phyloP scores from a whole-genome alignment of 1,140 invertebrate genomes.

The Procambarus clarkii region DNA sequence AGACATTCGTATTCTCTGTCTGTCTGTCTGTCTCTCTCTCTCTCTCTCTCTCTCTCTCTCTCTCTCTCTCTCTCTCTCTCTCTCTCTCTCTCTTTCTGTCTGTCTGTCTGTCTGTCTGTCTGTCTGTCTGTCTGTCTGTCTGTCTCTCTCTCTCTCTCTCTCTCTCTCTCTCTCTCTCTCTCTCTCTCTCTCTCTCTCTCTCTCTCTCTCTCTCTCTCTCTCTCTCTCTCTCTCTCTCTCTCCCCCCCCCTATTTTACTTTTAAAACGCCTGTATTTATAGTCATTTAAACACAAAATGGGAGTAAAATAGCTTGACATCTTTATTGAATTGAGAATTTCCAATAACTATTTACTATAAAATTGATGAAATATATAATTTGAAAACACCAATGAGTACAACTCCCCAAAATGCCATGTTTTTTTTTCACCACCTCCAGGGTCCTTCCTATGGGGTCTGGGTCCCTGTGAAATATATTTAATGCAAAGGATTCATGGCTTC shows the following conservation, averaged over 20 bases:
- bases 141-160: not conserved
- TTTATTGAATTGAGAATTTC: too few relatives aligned
- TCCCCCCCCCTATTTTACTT: not conserved
- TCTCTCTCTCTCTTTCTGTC: constrained; percentile 1
- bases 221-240: not conserved
- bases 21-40: not conserved
- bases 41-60: not conserved
- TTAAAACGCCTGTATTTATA: too few relatives aligned
- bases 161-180: not conserved
- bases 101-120: constrained; percentile 13
- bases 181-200: not conserved
- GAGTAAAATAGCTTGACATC: too few relatives aligned
- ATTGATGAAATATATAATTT: too few relatives aligned
- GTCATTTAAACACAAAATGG: too few relatives aligned
- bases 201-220: not conserved
- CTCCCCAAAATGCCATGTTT: too few relatives aligned
- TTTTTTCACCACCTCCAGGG: too few relatives aligned
- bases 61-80: constrained; percentile 20
- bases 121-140: constrained; percentile 1
- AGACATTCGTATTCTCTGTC: not conserved
- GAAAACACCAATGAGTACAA: too few relatives aligned
- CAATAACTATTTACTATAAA: too few relatives aligned
- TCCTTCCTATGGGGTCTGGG: too few relatives aligned
- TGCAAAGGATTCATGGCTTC: too few relatives aligned
- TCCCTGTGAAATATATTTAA: too few relatives aligned